Evolutionary conservation across 2,888 invertebrate genomes (phyloP), one percentile per base, ranked within the genome.

Genomic region (Apamea monoglypha): DNA sequence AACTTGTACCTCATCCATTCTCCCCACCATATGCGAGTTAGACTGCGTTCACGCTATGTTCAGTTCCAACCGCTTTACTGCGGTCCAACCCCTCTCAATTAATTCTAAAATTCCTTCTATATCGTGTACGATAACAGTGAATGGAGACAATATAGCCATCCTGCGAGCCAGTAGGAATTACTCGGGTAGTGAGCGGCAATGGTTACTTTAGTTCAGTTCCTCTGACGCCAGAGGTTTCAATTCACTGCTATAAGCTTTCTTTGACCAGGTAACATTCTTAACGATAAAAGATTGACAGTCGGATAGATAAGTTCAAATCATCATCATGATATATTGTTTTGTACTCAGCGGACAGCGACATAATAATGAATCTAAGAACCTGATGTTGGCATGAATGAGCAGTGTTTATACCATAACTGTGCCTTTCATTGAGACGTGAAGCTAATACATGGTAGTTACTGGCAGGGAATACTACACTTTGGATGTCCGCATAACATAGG

Each of bases 61-160:
- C 21, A 53, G 59, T 56, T 63, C 32, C 44, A 70, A 44, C 78
- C 78, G 44, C 64, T 73, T 82, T 40, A 67, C 70, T 81, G 76
- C 53, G 82, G 81, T 71, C 16, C 16, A 16, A 18, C 8, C 29
- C 61, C 40, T 50, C 47, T 61, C 68, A 68, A 85, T 83, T 75
- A n/a, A 74, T 64, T 69, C 75, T 82, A 32, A 75, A 74, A 75
- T 70, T 66, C 64, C 63, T 68, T 1, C 44, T 21, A 44, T 18
- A 8, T n/a, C 40, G 21, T 67, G 21, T 18, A 12, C 63, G 50
- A 70, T 70, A 40, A 50, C 50, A 63, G 36, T 12, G 61, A 79
- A 63, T 40, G 78, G 56, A 68, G 25, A 12, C 25, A 53, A 36
- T 67, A 44, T 68, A 40, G 32, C 53, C 10, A 76, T 77, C 66